Percentiles rank a stretch among this genome's conserved stretches.
phyloP scores from a whole-genome alignment of 23 tunicate species.

The Diplosoma virens region DNA sequence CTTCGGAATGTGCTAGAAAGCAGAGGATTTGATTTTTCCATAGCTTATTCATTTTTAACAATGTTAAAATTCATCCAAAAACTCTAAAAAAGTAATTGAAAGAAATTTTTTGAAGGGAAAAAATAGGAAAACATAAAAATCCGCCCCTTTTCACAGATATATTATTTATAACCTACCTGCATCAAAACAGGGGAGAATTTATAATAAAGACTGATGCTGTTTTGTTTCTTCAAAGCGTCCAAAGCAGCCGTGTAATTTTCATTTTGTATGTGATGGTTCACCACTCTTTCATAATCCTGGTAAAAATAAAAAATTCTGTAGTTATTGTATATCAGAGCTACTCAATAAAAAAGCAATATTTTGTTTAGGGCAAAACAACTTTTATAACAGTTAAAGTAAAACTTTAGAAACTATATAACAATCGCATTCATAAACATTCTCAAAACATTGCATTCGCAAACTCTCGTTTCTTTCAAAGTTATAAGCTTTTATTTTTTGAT shows the following conservation, averaged over 20 bases:
- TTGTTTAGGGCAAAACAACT: no score
- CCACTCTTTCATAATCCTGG: constrained; percentile 92
- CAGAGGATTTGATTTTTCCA: background rate
- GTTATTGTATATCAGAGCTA: no score
- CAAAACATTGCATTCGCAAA: no score
- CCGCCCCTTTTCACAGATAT: no score
- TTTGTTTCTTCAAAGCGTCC: constrained; percentile 80
- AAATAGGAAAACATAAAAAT: background rate
- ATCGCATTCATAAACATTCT: no score
- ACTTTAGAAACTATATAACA: no score
- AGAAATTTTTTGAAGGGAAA: background rate
- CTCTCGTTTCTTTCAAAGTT: no score
- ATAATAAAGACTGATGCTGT: constrained; percentile 62
- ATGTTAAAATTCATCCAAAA: background rate
- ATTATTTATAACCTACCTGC: constrained; percentile 50
- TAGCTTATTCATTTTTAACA: no score
- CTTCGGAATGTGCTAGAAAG: constrained; percentile 65
- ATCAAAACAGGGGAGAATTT: constrained; percentile 83
- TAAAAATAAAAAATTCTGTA: no score
- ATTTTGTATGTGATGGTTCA: constrained; percentile 84
- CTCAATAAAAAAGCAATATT: no score
- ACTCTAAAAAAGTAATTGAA: background rate
- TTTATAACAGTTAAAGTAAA: no score
- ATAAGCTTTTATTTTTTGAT: no score
- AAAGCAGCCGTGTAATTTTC: constrained; percentile 78